Evolutionary conservation across 2,113 vertebrate species (phyloP), one percentile per base, ranked within the genome.

Genomic region (Engraulis encrasicolus): DNA sequence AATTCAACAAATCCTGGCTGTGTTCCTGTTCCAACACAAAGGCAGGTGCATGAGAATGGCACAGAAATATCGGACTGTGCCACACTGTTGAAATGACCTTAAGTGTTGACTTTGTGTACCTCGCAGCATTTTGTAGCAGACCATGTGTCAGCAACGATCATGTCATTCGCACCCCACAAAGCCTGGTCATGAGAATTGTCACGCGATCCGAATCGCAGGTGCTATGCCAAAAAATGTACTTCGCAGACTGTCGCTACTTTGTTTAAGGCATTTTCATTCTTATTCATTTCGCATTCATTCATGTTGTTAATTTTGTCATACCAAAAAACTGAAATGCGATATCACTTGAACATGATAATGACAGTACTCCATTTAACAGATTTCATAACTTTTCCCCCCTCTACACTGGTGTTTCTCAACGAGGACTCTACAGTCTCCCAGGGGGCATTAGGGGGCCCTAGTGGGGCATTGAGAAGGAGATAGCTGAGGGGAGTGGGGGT

Each of bases 81-180:
- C 23, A 34, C 27, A 14, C 11, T 34, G 27, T 74, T 23, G 66
- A 74, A 74, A 74, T 74, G 66, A 74, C 66, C 66, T 74, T 74
- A 74, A 36, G 66, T 74, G 66, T 74, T 74, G 66, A 74, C 66
- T 74, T 74, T 74, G 66, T 74, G 27, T 74, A 74, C 27, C 27
- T 12, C 18, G 66, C 66, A 74, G 66, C 66, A 74, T 17, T n/a
- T n/a, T 74, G 27, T 36, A 27, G 27, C 27, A 12, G 66, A 74
- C 66, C 31, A 11, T 74, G 66, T 74, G 66, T 74, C 66, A 74
- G 66, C 66, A 74, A 31, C 66, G 34, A 74, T 74, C 66, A 74
- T 31, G 23, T 74, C 66, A 74, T 31, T 34, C 34, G 66, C 66
- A 74, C 66, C 66, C 66, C 11, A 15, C 31, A 34, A 12, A 31